Conservation (phyloP, 2,888 invertebrate species). For the Craniophora ligustri region DNA sequence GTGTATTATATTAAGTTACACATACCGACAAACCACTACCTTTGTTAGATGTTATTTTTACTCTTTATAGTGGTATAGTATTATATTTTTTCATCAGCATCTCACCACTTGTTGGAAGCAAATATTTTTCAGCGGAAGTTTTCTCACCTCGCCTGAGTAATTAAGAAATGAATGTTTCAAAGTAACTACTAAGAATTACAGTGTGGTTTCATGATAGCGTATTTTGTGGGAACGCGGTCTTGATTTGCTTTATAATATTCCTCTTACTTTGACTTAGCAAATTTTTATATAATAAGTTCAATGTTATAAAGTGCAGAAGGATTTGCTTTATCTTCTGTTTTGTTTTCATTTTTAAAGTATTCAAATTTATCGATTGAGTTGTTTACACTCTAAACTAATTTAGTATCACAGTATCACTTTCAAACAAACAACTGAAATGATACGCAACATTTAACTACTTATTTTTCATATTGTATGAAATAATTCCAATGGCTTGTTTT, state of each 20-base stretch:
- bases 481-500: too few relatives aligned
- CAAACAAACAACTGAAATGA: too few relatives aligned
- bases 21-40: neutral
- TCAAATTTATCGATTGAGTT: too few relatives aligned
- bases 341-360: too few relatives aligned
- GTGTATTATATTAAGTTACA: constrained; percentile 1
- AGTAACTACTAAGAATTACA: constrained; percentile 18
- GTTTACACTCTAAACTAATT: too few relatives aligned
- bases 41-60: constrained; percentile 4
- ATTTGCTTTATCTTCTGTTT: too few relatives aligned
- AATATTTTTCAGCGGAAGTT: constrained; percentile 9
- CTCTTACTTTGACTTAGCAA: neutral
- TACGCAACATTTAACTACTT: too few relatives aligned
- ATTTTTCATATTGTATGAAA: too few relatives aligned
- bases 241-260: constrained; percentile 7
- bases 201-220: constrained; percentile 7
- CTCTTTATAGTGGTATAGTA: neutral
- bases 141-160: constrained; percentile 27
- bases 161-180: constrained; percentile 39
- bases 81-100: constrained; percentile 26
- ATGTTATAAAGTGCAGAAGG: too few relatives aligned
- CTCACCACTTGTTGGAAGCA: constrained; percentile 21
- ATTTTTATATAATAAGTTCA: too few relatives aligned
- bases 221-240: constrained; percentile 6
- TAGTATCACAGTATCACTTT: too few relatives aligned